Base-by-base conservation (phyloP, 2,888 invertebrate genomes). In the Trachelus troglodyta region DNA sequence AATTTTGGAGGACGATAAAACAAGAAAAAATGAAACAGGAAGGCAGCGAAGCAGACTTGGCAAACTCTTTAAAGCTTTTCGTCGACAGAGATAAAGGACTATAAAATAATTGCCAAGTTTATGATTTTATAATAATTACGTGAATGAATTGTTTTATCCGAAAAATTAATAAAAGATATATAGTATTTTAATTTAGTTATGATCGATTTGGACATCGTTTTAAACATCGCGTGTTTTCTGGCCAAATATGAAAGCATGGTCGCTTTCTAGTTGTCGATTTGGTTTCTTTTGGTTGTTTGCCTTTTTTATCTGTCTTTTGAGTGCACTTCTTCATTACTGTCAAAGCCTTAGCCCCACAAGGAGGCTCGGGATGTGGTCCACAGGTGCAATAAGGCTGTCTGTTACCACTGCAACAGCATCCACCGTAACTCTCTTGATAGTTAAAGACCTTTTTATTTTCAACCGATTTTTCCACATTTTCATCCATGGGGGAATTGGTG, bases 241-340 rank as follows among this genome's bases (percentile, higher is more conserved):
- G 71, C 71, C 71, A 69, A 33, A 33, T 69, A 33, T 69, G 71
- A 33, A 69, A 69, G 71, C 71, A 69, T 2, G 71, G 71, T 69
- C 71, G 71, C 9, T 69, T 69, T 15, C 71, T 30, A 33, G 30
- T 69, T 33, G 12, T 69, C 71, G 30, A 12, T 33, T 69, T 69
- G 3, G 4, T 2, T 9, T 69, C n/a, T 15, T 69, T 69, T 33
- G 30, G 12, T 33, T 12, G 33, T 33, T 69, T 69, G n/a, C 6
- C 9, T 15, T 69, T 33, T 30, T 30, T 30, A 4, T 69, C 71
- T 40, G 15, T 4, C 15, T 69, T 69, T 69, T 31, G 31, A 33
- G 30, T 30, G 15, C 71, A 69, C 15, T 69, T 69, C 1, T 69
- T 69, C 15, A 15, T 69, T 30, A 69, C 15, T 12, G 71, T 69